These are phyloP conservation scores for Rhinogobius similis DNA, from an alignment of 2,113 vertebrate species.

Conservation along the genomic window DNA sequence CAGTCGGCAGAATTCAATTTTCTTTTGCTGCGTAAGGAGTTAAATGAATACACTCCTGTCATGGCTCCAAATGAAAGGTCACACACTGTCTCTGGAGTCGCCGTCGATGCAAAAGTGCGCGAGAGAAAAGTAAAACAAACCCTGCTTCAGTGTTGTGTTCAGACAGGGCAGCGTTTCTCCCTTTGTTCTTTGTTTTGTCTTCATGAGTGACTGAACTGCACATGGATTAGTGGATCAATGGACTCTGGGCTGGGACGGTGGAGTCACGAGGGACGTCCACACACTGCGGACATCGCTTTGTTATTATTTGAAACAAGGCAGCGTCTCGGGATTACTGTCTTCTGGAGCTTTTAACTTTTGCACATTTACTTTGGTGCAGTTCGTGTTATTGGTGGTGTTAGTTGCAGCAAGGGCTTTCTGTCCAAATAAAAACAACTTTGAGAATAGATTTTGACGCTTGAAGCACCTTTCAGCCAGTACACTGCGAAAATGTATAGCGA, in stretches of 20 bases:
- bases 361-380: background rate
- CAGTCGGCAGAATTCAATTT: too few species aligned
- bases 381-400: too few species aligned
- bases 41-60: background rate
- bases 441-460: too few species aligned
- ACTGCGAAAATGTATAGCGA: too few species aligned
- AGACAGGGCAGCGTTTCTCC: conserved; percentile 33
- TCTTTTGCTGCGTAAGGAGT: too few species aligned
- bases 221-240: conserved; percentile 63
- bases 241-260: conserved; percentile 31
- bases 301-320: conserved; percentile 42
- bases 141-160: conserved; percentile 13
- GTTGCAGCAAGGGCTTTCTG: too few species aligned
- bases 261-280: conserved; percentile 18
- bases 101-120: background rate
- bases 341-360: conserved; percentile 23
- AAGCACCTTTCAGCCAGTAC: too few species aligned
- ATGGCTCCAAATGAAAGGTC: background rate
- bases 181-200: conserved; percentile 46
- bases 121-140: background rate
- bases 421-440: too few species aligned
- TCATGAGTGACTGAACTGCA: conserved; percentile 58
- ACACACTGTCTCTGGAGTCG: conserved; percentile 13
- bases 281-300: conserved; percentile 6
- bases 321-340: conserved; percentile 20